Evolutionary conservation across 2,888 invertebrate genomes (phyloP), one percentile per base, ranked within the genome.

Genomic region (Caenorhabditis sinica): DNA sequence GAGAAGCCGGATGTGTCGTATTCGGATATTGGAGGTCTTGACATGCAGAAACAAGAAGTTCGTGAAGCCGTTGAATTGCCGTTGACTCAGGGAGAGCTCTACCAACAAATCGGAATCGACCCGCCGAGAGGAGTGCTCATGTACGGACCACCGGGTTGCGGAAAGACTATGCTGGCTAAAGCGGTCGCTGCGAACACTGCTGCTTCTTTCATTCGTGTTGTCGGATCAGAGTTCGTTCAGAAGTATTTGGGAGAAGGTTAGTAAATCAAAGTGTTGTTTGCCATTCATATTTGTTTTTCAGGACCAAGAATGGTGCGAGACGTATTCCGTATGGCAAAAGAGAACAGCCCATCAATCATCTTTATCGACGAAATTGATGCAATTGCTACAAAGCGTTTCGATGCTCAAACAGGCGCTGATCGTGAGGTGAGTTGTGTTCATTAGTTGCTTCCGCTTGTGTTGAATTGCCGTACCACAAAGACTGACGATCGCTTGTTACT

Each of bases 361-460:
- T 99, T 99, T 93, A 99, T 99, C 92, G 99, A 99, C 94, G 99
- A 99, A 94, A 99, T 99, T 92, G 99, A 99, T 94, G 99, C 99
- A 45, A 99, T 99, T 91, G 99, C 98, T 15, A 99, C 99, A 6
- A 99, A 99, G 94, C 95, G 98, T 92, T 89, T 89, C 82, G 89
- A 89, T 73, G 92, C 93, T 15, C 93, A 93, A 73, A 93, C 93
- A 23, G 93, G 93, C 40, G 93, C 93, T 28, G 92, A 92, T 84
- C 84, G 92, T 45, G 89, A 88, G 65, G 87, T 86, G 25, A 49
- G 51, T 51, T 20, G n/a, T n/a, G 51, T 20, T 33, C 15, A 4
- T 6, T 33, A 1, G 25, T 28, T 17, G 15, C n/a, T n/a, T 60
- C 45, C n/a, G 45, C 15, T n/a, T n/a, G n/a, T 5, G 5, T 5